Evolutionary conservation across 2,113 vertebrate genomes (phyloP).

Genomic region (western clawed frog (Xenopus tropicalis)): UCB_Xtro_10.0 CM004446.2:8005001-8005500

Average conservation of each 20-base stretch:
- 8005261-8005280: slow-evolving; percentile 37
- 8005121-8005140: slow-evolving; percentile 10
- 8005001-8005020: too few species aligned
- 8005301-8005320: slow-evolving; percentile 28
- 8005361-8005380: slow-evolving; percentile 5
- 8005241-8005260: slow-evolving; percentile 22
- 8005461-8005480: too few species aligned
- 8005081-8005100: background rate
- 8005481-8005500: too few species aligned
- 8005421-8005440: slow-evolving; percentile 1
- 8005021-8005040: background rate
- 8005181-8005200: slow-evolving; percentile 23
- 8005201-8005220: slow-evolving; percentile 30
- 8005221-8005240: slow-evolving; percentile 29
- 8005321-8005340: slow-evolving; percentile 17
- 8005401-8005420: slow-evolving; percentile 15
- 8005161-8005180: slow-evolving; percentile 44
- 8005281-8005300: slow-evolving; percentile 27
- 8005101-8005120: background rate
- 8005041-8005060: background rate
- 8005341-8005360: slow-evolving; percentile 39
- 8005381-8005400: slow-evolving; percentile 22
- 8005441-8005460: background rate
- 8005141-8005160: slow-evolving; percentile 18
- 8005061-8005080: background rate